phyloP scores from a whole-genome alignment of 1,140 invertebrate genomes.

The Chironomus tepperi region DNA sequence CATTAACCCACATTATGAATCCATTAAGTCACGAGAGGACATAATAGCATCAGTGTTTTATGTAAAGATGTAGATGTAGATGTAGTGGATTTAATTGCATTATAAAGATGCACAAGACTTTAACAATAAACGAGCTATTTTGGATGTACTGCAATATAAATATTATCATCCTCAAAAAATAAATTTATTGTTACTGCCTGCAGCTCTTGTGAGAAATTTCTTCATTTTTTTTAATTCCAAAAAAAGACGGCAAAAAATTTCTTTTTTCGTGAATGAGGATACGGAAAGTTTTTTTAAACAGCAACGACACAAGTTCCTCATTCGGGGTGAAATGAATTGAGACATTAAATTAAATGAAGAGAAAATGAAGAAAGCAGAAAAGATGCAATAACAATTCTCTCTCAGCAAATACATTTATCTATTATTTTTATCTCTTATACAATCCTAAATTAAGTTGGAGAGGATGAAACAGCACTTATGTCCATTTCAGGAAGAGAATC shows the following conservation, averaged over 20 bases:
- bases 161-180: neutral
- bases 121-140: neutral
- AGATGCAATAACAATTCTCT: neutral
- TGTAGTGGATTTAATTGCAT: neutral
- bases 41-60: neutral
- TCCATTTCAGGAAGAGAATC: neutral
- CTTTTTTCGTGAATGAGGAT: neutral
- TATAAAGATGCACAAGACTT: neutral
- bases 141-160: neutral
- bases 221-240: neutral
- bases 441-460: neutral
- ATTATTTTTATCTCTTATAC: neutral
- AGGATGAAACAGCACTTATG: neutral
- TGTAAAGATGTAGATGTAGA: neutral
- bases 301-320: neutral
- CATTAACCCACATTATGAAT: constrained; percentile 2
- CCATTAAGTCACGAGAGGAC: neutral
- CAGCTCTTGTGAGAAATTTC: neutral
- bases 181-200: constrained; percentile 2
- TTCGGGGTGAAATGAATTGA: constrained; percentile 4
- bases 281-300: neutral
- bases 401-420: neutral
- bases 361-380: neutral
- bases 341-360: constrained; percentile 18
- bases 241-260: no score